Evolutionary conservation across 2,113 vertebrate genomes (phyloP).

Genomic region (Notothenia rossii): DNA sequence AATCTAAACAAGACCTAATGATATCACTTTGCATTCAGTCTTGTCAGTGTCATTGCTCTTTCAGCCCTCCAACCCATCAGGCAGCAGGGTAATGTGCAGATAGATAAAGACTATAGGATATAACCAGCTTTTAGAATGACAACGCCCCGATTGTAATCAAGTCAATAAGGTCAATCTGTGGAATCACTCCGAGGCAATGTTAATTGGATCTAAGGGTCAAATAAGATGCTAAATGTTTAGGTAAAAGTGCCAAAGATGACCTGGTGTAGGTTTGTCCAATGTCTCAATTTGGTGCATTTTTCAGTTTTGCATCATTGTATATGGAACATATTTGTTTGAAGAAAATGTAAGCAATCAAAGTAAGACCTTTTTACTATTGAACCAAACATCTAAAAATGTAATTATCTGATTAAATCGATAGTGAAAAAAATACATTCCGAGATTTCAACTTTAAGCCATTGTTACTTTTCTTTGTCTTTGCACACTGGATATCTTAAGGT

Average conservation of each 20-base stretch:
- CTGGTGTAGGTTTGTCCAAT: too few species aligned
- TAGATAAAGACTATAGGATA: background rate
- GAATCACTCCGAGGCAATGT: background rate
- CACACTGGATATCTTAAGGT: background rate
- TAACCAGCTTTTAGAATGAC: background rate
- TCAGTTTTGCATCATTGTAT: too few species aligned
- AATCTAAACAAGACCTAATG: background rate
- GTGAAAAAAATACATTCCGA: background rate
- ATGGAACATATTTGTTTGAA: too few species aligned
- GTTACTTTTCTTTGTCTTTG: background rate
- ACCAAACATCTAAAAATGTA: too few species aligned
- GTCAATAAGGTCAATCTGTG: background rate
- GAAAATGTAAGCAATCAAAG: too few species aligned
- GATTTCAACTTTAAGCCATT: background rate
- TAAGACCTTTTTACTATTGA: too few species aligned
- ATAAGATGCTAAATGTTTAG: too few species aligned
- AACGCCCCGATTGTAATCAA: background rate
- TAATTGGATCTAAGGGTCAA: background rate
- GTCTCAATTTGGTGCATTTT: too few species aligned
- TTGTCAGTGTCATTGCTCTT: background rate
- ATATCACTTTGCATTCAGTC: background rate
- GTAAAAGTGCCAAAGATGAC: too few species aligned
- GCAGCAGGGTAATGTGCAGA: slow-evolving; percentile 3
- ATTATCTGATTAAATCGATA: background rate
- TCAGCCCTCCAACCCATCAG: background rate